Base-by-base conservation (phyloP, 2,888 invertebrate species). In the Plemyria rubiginata region DNA sequence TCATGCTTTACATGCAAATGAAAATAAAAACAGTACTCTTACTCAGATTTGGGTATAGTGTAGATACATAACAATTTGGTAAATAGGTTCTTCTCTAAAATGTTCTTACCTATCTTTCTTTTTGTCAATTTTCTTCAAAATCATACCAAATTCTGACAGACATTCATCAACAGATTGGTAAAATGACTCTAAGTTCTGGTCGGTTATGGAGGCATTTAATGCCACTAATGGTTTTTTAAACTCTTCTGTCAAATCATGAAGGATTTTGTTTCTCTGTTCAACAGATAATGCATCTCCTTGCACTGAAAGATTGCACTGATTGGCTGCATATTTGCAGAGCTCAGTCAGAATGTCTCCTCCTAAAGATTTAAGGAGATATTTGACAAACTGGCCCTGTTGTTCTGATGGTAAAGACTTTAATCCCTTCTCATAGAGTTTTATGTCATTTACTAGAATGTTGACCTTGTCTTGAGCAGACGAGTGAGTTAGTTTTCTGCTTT, bases 61-160 rank as follows among this genome's bases (percentile, higher is more conserved):
- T 6, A 29, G 7, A 4, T 6, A 6, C 29, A 29, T 29, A 4
- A 29, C 7, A 29, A 32, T 32, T 32, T 8, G 8, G 32, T 32
- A 32, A 8, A 32, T 32, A 32, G 6, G 32, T 32, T 11, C 11
- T 38, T 38, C 9, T 38, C 0, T 32, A 5, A 32, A 46, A 64
- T 54, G 53, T 15, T 15, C 86, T 77, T 76, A 93, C 93, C 90
- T 94, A 81, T 96, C 96, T 80, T 97, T 97, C 82, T 98, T 98
- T 84, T 98, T 98, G 81, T 99, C 98, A 66, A 96, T 94, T 86
- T 98, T 98, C 78, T 96, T 97, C 66, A 98, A 87, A 71, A 97
- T 96, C 94, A 98, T 95, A 64, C 96, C 95, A 81, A 96, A 96
- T 54, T 94, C 91, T 15, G 94, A 88, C 71, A 98, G 88, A 51